Percentiles rank a stretch among this genome's conserved stretches.
Conservation (phyloP, 2,113 vertebrate genomes). For the Platysternon megacephalum region DNA sequence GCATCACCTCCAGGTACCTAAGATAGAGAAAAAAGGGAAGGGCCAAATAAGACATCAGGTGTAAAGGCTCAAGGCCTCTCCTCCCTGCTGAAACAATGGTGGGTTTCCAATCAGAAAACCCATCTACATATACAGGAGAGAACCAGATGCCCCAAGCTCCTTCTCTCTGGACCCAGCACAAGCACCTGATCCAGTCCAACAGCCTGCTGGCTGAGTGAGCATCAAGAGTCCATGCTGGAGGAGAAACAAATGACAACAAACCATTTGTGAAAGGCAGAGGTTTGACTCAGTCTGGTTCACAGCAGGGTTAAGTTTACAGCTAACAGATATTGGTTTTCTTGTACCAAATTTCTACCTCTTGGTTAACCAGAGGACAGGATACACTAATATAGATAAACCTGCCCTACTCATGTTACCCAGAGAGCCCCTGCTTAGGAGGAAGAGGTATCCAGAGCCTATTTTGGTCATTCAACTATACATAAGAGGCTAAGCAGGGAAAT, state of each 20-base stretch:
- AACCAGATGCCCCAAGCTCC: background rate
- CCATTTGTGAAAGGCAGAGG: background rate
- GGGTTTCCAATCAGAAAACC: background rate
- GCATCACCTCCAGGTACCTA: constrained; percentile 94
- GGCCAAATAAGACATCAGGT: background rate
- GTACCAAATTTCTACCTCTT: background rate
- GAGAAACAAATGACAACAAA: background rate
- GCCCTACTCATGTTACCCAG: background rate
- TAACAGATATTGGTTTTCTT: background rate
- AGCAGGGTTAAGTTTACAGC: background rate
- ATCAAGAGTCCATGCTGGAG: too few species aligned
- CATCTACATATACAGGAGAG: background rate
- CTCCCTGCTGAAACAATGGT: background rate
- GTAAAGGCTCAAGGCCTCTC: background rate
- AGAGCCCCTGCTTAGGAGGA: background rate
- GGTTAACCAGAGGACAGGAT: background rate
- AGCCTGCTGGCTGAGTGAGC: background rate
- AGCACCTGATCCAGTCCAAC: background rate
- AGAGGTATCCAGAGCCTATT: background rate
- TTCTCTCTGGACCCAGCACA: background rate
- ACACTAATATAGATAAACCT: background rate
- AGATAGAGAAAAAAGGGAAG: background rate
- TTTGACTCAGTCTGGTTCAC: background rate
- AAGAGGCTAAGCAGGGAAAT: background rate
- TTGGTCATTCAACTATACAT: background rate